Conservation (phyloP, 2,888 invertebrate species). For the Smittia sp. region DNA sequence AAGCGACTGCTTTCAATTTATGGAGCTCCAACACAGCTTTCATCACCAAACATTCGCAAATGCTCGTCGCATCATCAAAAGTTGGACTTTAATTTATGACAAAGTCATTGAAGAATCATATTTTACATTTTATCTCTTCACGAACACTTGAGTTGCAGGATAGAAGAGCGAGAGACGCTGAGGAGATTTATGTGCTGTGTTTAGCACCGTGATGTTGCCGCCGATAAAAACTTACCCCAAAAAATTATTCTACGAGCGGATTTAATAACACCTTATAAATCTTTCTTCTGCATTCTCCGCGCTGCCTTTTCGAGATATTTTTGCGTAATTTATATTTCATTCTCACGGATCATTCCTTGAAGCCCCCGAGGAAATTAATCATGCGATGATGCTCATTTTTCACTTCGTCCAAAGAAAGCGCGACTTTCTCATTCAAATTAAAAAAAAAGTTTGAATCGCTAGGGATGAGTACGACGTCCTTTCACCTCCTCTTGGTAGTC, state of each 20-base stretch:
- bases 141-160: conserved; percentile 7
- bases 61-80: not conserved
- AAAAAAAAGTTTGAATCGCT: not conserved
- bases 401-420: not conserved
- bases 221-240: conserved; percentile 10
- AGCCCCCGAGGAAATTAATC: conserved; percentile 18
- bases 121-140: conserved; percentile 12
- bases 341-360: conserved; percentile 9
- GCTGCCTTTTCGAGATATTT: not conserved
- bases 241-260: conserved; percentile 15
- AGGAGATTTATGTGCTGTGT: conserved; percentile 19
- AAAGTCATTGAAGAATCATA: conserved; percentile 3
- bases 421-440: not conserved
- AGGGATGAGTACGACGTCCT: too few species aligned
- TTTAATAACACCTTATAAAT: conserved; percentile 19
- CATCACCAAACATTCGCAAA: not conserved
- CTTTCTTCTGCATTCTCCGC: not conserved
- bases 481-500: too few species aligned
- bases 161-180: not conserved
- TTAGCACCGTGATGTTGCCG: conserved; percentile 1
- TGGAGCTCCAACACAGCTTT: too few species aligned
- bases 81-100: not conserved
- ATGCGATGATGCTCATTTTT: conserved; percentile 12
- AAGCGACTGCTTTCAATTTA: not conserved
- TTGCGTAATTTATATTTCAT: conserved; percentile 20